Evolutionary conservation across 2,797 vertebrate species (phyloP).

Genomic region (Fistularia tabacaria): DNA sequence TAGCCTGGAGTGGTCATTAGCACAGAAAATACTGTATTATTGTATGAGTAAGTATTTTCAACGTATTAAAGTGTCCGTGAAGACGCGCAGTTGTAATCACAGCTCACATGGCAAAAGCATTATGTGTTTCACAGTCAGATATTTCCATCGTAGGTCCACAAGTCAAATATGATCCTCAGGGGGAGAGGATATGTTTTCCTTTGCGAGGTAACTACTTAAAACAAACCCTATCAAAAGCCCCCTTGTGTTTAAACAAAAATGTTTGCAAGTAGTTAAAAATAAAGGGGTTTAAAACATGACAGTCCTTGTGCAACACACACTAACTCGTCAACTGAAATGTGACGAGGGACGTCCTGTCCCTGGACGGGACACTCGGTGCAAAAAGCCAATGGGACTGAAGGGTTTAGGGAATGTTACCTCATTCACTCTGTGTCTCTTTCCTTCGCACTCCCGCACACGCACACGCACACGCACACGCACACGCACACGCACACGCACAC

Average conservation of each 20-base stretch:
- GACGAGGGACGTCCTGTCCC: constrained; percentile 60
- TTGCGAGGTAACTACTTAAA: not conserved
- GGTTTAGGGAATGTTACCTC: constrained; percentile 40
- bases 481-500: too few species aligned
- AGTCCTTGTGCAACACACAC: constrained; percentile 39
- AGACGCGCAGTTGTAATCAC: not conserved
- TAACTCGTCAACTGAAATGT: constrained; percentile 44
- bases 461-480: constrained; percentile 1
- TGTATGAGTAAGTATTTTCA: too few species aligned
- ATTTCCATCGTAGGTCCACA: constrained; percentile 5
- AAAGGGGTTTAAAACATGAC: constrained; percentile 9
- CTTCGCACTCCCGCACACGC: constrained; percentile 1
- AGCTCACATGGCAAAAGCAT: not conserved
- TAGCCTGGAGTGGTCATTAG: too few species aligned
- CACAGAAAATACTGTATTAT: too few species aligned
- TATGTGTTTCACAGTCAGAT: not conserved
- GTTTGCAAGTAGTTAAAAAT: too few species aligned
- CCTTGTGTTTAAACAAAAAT: too few species aligned
- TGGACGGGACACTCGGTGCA: constrained; percentile 24
- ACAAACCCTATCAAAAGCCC: too few species aligned
- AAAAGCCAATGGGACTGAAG: constrained; percentile 50
- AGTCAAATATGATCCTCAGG: not conserved
- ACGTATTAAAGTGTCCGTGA: too few species aligned
- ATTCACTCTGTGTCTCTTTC: constrained; percentile 17
- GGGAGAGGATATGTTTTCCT: not conserved